Evolutionary conservation across 2,113 vertebrate species (phyloP).

Genomic region (Cryptomyrus ogoouensis): DNA sequence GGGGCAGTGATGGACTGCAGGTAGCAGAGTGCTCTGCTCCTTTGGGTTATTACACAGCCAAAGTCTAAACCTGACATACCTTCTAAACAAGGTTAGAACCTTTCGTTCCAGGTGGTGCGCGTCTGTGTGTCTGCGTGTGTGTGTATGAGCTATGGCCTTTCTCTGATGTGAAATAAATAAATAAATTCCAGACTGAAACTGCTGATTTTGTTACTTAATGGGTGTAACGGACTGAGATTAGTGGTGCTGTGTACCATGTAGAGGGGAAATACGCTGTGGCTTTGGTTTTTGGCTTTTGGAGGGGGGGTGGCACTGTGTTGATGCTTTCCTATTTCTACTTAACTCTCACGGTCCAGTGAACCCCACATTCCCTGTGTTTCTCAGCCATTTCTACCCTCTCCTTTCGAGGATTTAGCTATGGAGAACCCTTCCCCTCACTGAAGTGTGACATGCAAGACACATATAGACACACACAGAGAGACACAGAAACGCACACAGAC

Average conservation of each 20-base stretch:
- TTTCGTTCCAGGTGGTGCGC: background rate
- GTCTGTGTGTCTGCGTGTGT: background rate
- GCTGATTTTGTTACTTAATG: background rate
- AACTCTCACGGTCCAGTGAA: background rate
- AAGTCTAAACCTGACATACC: background rate
- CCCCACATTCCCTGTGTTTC: background rate
- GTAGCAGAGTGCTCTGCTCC: background rate
- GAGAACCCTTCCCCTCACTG: background rate
- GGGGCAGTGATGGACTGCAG: background rate
- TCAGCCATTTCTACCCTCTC: background rate
- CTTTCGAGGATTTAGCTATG: background rate
- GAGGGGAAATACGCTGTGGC: background rate
- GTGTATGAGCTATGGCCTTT: background rate
- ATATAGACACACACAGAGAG: background rate
- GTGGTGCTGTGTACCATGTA: background rate
- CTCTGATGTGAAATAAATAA: background rate
- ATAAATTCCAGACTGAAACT: background rate
- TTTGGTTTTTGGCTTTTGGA: background rate
- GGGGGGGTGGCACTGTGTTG: background rate
- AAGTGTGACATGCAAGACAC: background rate
- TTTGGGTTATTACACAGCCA: background rate
- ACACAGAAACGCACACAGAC: background rate
- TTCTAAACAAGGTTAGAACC: too few species aligned
- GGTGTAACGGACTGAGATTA: background rate
- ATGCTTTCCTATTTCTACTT: background rate